Percentiles rank a stretch among this genome's conserved stretches.
Conservation (phyloP, 1,140 invertebrate species). For the Zaprionus inermis region DNA sequence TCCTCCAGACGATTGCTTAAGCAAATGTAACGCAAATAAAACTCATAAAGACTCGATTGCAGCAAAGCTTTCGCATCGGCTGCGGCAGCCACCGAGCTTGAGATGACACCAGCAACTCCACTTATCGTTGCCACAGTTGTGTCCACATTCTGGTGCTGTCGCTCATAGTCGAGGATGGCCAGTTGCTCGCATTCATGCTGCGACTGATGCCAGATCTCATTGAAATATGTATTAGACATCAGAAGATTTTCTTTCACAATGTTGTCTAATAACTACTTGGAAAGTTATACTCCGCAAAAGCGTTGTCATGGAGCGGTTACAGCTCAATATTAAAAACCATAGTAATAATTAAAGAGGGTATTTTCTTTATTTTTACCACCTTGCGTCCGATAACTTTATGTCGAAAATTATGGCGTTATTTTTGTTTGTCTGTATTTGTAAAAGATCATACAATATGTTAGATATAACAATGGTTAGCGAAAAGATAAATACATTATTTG, state of each 20-base stretch:
- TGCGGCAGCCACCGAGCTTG: slow-evolving; percentile 60
- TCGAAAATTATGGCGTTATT: too few relatives aligned
- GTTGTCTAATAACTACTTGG: not conserved
- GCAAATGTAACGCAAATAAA: slow-evolving; percentile 89
- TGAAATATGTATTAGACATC: slow-evolving; percentile 91
- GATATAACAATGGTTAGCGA: slow-evolving; percentile 29
- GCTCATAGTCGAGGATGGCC: slow-evolving; percentile 87
- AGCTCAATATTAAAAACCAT: not conserved
- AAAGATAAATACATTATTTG: slow-evolving; percentile 35
- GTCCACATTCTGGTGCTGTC: slow-evolving; percentile 85
- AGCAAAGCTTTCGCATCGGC: slow-evolving; percentile 62
- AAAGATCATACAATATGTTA: slow-evolving; percentile 36
- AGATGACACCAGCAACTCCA: slow-evolving; percentile 38
- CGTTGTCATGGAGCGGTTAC: slow-evolving; percentile 34
- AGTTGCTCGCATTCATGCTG: slow-evolving; percentile 88
- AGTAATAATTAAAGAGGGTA: not conserved
- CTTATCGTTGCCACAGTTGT: slow-evolving; percentile 71
- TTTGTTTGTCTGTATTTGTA: slow-evolving; percentile 11
- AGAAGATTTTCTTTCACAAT: not conserved
- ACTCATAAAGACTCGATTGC: slow-evolving; percentile 74
- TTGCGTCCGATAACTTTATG: too few relatives aligned
- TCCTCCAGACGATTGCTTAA: slow-evolving; percentile 90
- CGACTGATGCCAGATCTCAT: slow-evolving; percentile 87
- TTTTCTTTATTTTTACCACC: too few relatives aligned
- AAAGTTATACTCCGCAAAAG: not conserved